Conservation (phyloP, 1,140 invertebrate species). For the Chlorops oryzae region DNA sequence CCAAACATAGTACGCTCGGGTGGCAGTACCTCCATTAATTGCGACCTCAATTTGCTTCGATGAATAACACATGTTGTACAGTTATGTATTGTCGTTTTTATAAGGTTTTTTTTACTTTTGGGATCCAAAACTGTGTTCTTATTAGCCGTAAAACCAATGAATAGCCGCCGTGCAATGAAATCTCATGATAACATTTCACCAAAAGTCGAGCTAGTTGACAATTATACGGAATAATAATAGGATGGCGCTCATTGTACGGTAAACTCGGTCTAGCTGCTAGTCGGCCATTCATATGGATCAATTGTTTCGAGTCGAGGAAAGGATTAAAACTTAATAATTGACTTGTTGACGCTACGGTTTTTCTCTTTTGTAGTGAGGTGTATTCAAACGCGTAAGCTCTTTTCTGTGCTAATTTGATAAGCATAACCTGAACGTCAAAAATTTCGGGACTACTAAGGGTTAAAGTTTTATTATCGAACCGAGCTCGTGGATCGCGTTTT, state of each 20-base stretch:
- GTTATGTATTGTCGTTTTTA: background rate
- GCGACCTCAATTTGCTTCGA: background rate
- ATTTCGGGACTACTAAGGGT: background rate
- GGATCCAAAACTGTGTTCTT: conserved; percentile 10
- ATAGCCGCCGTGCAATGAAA: conserved; percentile 8
- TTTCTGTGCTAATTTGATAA: background rate
- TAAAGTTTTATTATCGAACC: background rate
- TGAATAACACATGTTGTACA: conserved; percentile 1
- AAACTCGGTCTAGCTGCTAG: background rate
- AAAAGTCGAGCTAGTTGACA: conserved; percentile 3
- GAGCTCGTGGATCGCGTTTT: too few relatives aligned
- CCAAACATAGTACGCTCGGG: background rate
- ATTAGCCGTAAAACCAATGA: conserved; percentile 8
- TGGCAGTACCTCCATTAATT: conserved; percentile 12
- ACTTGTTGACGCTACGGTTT: background rate
- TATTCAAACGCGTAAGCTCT: background rate
- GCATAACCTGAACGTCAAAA: background rate
- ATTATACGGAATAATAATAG: conserved; percentile 7
- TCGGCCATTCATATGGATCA: background rate
- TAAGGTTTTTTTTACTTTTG: conserved; percentile 7
- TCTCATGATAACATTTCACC: background rate
- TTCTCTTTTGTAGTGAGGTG: background rate
- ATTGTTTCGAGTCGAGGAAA: conserved; percentile 1
- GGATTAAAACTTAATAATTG: conserved; percentile 4
- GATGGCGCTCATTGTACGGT: background rate